These are phyloP conservation scores for Salpingus planirostris DNA, from an alignment of 2,888 invertebrate genomes.

Conservation along the genomic window DNA sequence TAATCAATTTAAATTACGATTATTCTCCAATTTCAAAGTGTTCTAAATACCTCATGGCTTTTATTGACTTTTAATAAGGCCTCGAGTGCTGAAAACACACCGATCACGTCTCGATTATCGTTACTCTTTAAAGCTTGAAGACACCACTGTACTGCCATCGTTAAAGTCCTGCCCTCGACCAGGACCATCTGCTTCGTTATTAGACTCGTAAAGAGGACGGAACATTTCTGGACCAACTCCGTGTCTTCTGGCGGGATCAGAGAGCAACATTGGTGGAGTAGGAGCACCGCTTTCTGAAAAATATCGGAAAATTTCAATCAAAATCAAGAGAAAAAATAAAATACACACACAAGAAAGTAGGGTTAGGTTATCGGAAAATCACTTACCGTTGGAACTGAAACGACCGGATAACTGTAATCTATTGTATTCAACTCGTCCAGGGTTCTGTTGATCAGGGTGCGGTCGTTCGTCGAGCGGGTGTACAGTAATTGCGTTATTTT, in stretches of 20 bases:
- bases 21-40: not conserved
- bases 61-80: constrained; percentile 25
- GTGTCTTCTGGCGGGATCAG: constrained; percentile 44
- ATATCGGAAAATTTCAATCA: not conserved
- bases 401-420: constrained; percentile 45
- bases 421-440: constrained; percentile 56
- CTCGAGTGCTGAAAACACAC: constrained; percentile 37
- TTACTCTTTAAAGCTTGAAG: too few species aligned
- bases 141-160: constrained; percentile 35
- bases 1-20: too few species aligned
- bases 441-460: constrained; percentile 44
- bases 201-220: constrained; percentile 49
- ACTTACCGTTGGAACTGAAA: constrained; percentile 33
- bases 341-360: constrained; percentile 7
- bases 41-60: constrained; percentile 4
- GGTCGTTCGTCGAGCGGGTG: constrained; percentile 38
- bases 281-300: constrained; percentile 36
- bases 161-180: constrained; percentile 35
- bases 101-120: too few species aligned
- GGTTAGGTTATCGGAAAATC: constrained; percentile 10
- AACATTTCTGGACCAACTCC: constrained; percentile 48
- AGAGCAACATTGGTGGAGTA: constrained; percentile 37
- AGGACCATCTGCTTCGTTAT: constrained; percentile 47
- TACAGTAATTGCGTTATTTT: constrained; percentile 34
- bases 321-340: constrained; percentile 3